phyloP scores from a whole-genome alignment of 1,140 invertebrate genomes.

The Nephila pilipes region DNA sequence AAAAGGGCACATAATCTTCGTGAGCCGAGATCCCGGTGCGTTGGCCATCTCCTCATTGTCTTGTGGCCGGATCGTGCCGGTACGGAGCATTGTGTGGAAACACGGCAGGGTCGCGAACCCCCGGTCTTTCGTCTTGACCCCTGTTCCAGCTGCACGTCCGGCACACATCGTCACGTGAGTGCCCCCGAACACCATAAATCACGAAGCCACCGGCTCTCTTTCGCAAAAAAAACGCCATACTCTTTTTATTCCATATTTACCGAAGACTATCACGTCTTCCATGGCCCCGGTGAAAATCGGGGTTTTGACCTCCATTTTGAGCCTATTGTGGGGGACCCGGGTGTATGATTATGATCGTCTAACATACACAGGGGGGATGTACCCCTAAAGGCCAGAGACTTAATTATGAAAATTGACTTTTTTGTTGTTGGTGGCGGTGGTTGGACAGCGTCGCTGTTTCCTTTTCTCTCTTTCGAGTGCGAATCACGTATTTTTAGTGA shows the following conservation, averaged over 20 bases:
- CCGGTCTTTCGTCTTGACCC: slow-evolving; percentile 14
- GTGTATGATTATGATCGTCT: slow-evolving; percentile 61
- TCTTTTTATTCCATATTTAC: slow-evolving; percentile 39
- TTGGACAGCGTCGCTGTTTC: not conserved
- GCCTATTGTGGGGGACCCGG: slow-evolving; percentile 23
- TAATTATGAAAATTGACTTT: slow-evolving; percentile 67
- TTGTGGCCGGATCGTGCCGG: slow-evolving; percentile 36
- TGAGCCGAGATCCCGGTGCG: slow-evolving; percentile 24
- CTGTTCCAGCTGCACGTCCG: slow-evolving; percentile 37
- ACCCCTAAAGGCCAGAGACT: not conserved
- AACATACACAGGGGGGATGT: slow-evolving; percentile 32
- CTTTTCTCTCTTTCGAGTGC: slow-evolving; percentile 20
- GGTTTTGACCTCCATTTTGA: slow-evolving; percentile 56
- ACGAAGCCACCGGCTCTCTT: slow-evolving; percentile 11
- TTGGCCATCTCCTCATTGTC: slow-evolving; percentile 34
- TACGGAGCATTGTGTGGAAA: slow-evolving; percentile 36
- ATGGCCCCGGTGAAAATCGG: slow-evolving; percentile 53
- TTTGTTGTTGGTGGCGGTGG: not conserved
- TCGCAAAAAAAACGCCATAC: slow-evolving; percentile 17
- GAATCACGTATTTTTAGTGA: slow-evolving; percentile 54
- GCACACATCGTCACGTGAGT: slow-evolving; percentile 36
- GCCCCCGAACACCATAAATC: slow-evolving; percentile 44
- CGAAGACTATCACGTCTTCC: slow-evolving; percentile 48
- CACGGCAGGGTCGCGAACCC: slow-evolving; percentile 45
- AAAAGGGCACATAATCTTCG: not conserved